Evolutionary conservation across 2,797 vertebrate genomes (phyloP), one percentile per base, ranked within the genome.

Genomic region (Oreochromis mossambicus): DNA sequence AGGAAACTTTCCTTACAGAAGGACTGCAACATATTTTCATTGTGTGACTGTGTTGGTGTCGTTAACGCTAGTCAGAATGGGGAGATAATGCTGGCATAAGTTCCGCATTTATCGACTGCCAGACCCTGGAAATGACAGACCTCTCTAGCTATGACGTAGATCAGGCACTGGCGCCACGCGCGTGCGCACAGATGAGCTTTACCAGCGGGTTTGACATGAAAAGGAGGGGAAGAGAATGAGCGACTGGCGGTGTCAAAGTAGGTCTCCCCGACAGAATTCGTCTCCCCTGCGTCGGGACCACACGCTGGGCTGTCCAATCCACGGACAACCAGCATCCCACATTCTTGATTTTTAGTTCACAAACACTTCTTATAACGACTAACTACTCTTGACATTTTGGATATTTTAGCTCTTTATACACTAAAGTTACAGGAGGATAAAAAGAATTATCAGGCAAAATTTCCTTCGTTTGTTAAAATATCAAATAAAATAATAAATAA

Each of bases 211-310:
- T 34, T 61, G 29, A 34, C 29, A 34, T 1, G 15, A 61, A 34
- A 34, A 34, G 3, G 15, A 29, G 2, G 15, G 17, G 15, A 58
- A 32, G 29, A 58, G 15, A 56, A 56, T 0, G 3, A 32, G 6
- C 1, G 5, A 50, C 3, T 19, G 7, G 17, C 17, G 2, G 32
- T 36, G 1, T 56, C 54, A 1, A 55, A 4, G 52, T 4, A 24
- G 52, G 52, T 24, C 0, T 54, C 52, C 12, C 21, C 2, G 21
- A 55, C 21, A 55, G 54, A 55, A 26, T 55, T 26, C 21, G 52
- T 55, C 4, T 26, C 38, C 38, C 38, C 11, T 41, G 38, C 21
- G 21, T 55, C 4, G 12, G 52, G 52, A 55, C 14, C 52, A 26
- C 54, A 55, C 24, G 24, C 54, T 26, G 54, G 54, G 24, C 54